Evolutionary conservation across 2,888 invertebrate genomes (phyloP), one percentile per base, ranked within the genome.

Genomic region (Meandrusa payeni): DNA sequence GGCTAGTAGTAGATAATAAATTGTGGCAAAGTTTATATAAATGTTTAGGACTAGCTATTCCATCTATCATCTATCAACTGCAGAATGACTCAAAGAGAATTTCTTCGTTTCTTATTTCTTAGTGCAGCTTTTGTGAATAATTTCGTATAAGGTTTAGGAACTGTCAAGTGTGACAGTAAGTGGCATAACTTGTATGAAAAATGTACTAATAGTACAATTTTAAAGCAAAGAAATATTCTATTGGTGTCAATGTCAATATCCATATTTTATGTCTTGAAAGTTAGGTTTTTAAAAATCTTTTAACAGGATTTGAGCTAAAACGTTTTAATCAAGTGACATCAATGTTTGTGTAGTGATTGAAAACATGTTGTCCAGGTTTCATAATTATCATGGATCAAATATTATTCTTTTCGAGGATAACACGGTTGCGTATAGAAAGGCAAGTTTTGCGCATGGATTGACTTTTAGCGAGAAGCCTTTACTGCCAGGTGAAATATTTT

Each of bases 381-480:
- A 98, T 87, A 91, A 93, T 17, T 95, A 93, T 69, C 97, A 97
- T 77, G 98, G 98, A 27, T 93, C 94, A 44, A 97, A 97, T 76
- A 97, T 98, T 51, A 90, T 94, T 51, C 88, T 98, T 29, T 92
- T 92, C 36, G 95, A 97, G 58, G 95, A 96, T 55, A 93, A 94
- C 61, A 97, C 97, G 5, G 95, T 97, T 11, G 97, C 97, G 0
- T 94, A 90, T 61, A 90, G 98, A 51, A 94, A 94, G 74, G 91
- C 93, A n/a, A 97, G 97, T 77, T 98, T 97, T 75, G 97, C 97
- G 5, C 94, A 97, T 88, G 97, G 96, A 1, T 87, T 98, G 47
- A 95, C 96, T 7, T 97, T 98, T 74, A 97, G 97, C 59, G 97
- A 97, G 67, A 94, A 94, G 62, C 97, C 97, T 1, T 74, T 98